Conservation (phyloP, 2,888 invertebrate species). For the Acronicta psi region DNA sequence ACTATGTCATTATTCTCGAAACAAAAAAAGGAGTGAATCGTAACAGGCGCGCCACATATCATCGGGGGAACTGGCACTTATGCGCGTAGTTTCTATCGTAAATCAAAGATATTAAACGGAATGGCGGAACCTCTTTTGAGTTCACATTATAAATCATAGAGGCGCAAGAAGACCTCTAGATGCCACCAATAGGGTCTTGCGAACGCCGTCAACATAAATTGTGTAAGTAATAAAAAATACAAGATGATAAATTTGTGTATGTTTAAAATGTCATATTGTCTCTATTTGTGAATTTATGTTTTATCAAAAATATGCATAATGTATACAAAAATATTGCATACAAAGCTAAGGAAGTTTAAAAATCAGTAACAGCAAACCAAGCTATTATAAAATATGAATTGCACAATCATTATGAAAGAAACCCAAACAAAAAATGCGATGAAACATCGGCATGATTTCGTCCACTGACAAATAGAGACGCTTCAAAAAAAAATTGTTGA, state of each 20-base stretch:
- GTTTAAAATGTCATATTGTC: slow-evolving; percentile 30
- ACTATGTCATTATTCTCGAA: slow-evolving; percentile 86
- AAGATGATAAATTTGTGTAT: slow-evolving; percentile 54
- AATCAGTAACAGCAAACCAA: no score
- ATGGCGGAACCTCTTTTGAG: slow-evolving; percentile 88
- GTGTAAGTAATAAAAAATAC: slow-evolving; percentile 69
- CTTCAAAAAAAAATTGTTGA: slow-evolving; percentile 22
- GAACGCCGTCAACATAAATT: slow-evolving; percentile 80
- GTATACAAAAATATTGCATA: not conserved
- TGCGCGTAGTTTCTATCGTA: slow-evolving; percentile 87
- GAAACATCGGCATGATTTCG: slow-evolving; percentile 14
- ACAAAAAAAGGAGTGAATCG: slow-evolving; percentile 83
- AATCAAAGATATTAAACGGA: slow-evolving; percentile 89
- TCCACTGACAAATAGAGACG: no score
- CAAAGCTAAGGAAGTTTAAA: not conserved
- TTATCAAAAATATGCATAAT: not conserved
- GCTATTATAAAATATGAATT: no score
- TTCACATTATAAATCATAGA: slow-evolving; percentile 87
- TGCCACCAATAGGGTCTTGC: slow-evolving; percentile 83
- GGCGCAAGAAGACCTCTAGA: slow-evolving; percentile 81
- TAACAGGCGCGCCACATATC: slow-evolving; percentile 86
- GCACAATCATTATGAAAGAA: not conserved
- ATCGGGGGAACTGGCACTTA: slow-evolving; percentile 85
- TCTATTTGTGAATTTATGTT: slow-evolving; percentile 11
- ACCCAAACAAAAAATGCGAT: slow-evolving; percentile 11